Evolutionary conservation across 2,113 vertebrate species (phyloP), one percentile per base, ranked within the genome.

Genomic region (Poeciliopsis occidentalis): DNA sequence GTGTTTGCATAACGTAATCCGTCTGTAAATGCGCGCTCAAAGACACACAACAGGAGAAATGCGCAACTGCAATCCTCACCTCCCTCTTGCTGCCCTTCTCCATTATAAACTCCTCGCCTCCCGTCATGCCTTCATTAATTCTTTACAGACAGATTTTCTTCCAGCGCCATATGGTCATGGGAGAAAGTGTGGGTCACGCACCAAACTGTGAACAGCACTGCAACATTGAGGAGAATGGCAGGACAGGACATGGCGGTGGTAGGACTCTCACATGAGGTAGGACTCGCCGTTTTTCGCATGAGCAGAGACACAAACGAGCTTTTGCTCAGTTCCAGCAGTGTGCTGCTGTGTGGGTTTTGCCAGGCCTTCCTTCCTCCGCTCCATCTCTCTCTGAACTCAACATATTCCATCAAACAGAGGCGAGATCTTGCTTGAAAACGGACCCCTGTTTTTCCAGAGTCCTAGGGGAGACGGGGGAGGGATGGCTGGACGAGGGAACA

Each of bases 1-100:
- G 73, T 88, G 90, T 91, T 93, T 92, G 83, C 82, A 62, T 34
- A 84, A 88, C 80, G 83, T 91, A 83, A 87, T 90, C 80, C 69
- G 12, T 84, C 73, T 85, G 79, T 87, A 82, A 81, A 86, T 75
- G 57, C 47, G 27, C 69, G 78, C 69, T 86, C 51, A 24, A 80
- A 73, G 70, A 89, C 78, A 84, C 85, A 88, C 86, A 90, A 89
- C 87, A 88, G 83, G 69, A 37, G 82, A 73, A 78, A 79, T 31
- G 24, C 22, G 62, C 6, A 66, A 75, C 60, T 83, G 66, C 73
- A 51, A 81, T 85, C 78, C 85, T 79, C 77, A 71, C 84, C 69
- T 87, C 79, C 67, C 47, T 78, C 61, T 31, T 22, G 19, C 57
- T 73, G 71, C 83, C 69, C 73, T 62, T 44, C 82, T 79, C 73